Evolutionary conservation across 2,888 invertebrate genomes (phyloP).

Genomic region (Marasmarcha lunaedactyla): DNA sequence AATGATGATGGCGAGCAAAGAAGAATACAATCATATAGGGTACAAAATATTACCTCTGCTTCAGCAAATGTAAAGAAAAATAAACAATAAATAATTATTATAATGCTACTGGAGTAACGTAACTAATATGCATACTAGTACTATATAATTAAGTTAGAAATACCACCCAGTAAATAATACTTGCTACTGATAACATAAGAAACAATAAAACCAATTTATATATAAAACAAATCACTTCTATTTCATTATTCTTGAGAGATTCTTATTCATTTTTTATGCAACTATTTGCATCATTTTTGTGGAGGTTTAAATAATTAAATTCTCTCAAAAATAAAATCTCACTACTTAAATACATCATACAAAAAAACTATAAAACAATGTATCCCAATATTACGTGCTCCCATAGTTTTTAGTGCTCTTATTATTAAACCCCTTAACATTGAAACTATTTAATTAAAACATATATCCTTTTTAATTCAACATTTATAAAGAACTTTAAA

Average conservation of each 20-base stretch:
- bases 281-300: conserved; percentile 14
- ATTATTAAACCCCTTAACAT: too few relatives aligned
- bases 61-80: conserved; percentile 53
- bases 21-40: conserved; percentile 14
- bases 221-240: too few relatives aligned
- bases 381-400: too few relatives aligned
- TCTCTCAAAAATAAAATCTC: too few relatives aligned
- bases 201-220: too few relatives aligned
- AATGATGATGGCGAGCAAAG: conserved; percentile 36
- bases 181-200: background rate
- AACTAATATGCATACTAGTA: background rate
- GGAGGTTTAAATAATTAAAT: conserved; percentile 6
- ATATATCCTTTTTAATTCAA: too few relatives aligned
- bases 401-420: too few relatives aligned
- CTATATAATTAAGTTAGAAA: background rate
- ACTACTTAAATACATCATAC: too few relatives aligned
- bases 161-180: background rate
- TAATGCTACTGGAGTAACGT: conserved; percentile 17
- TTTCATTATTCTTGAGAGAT: background rate
- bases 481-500: too few relatives aligned
- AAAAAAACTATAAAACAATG: too few relatives aligned
- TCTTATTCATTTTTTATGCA: background rate
- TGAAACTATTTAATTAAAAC: too few relatives aligned
- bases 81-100: conserved; percentile 31
- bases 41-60: conserved; percentile 52